Base-by-base conservation (phyloP, 2,888 invertebrate genomes). In the Cephus pygmeus region DNA sequence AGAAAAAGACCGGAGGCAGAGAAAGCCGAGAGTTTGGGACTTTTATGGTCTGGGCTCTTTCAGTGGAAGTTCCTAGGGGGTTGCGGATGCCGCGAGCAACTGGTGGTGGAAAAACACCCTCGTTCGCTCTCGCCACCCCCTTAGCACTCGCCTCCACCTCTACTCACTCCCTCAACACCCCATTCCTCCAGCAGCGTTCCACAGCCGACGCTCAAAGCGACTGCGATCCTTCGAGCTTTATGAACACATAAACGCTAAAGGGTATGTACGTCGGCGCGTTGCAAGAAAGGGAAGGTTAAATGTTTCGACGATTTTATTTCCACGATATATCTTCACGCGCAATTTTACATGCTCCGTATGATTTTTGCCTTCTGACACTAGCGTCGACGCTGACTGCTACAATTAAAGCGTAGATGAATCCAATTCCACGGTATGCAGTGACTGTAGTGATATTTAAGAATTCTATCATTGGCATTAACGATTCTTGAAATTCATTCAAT, bases 81-180 rank as follows among this genome's bases (percentile, higher is more conserved):
- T 86, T 85, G 81, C 80, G 85, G 83, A 83, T 83, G 86, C 86
- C 86, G 88, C 88, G 89, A 91, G 91, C 91, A 91, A 91, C 91
- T 91, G 91, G 91, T 91, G 91, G 91, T 91, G 90, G 91, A 91
- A 91, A 91, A 91, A 91, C 91, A 91, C 90, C 90, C 91, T 90
- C 89, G 87, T 89, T 90, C 89, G 86, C 87, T 86, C 88, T 87
- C 87, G 84, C 85, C 86, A 86, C 85, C 87, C 87, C 87, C 87
- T 88, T 85, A 87, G 81, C 85, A 84, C 86, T 84, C 84, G 85
- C 85, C 83, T 84, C 79, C 81, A 82, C 80, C 23, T 56, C 56
- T 34, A 78, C 79, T 77, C 80, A 69, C 77, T 71, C 77, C 71
- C 80, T 79, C 80, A 73, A 79, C 79, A 77, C 79, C 75, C 73